These are phyloP conservation scores for Diachasma alloeum DNA, from an alignment of 1,140 invertebrate genomes.

Conservation along the genomic window DNA sequence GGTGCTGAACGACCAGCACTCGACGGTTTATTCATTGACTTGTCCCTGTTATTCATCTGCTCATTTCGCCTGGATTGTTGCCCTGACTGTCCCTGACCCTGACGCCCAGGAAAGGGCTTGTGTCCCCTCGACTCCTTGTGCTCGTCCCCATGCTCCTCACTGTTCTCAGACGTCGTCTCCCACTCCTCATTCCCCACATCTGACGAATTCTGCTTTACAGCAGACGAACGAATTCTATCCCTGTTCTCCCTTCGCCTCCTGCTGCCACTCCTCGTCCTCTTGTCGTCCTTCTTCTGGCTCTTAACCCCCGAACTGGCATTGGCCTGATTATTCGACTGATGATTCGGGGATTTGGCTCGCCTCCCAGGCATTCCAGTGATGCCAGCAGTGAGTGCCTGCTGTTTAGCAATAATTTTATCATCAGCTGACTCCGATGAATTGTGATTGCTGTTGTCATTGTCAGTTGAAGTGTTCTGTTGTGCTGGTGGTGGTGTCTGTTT, in stretches of 20 bases:
- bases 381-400: conserved; percentile 73
- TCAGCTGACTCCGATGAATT: conserved; percentile 63
- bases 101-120: conserved; percentile 47
- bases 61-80: conserved; percentile 44
- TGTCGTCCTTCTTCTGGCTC: conserved; percentile 54
- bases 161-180: conserved; percentile 76
- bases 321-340: conserved; percentile 40
- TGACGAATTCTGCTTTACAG: conserved; percentile 51
- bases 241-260: conserved; percentile 53
- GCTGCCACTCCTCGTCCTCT: conserved; percentile 56
- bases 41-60: conserved; percentile 45
- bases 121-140: conserved; percentile 53
- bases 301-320: conserved; percentile 31
- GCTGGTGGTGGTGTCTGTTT: conserved; percentile 53
- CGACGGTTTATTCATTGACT: conserved; percentile 51
- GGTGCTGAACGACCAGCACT: conserved; percentile 47
- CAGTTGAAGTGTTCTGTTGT: conserved; percentile 44
- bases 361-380: conserved; percentile 69
- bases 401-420: conserved; percentile 76
- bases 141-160: conserved; percentile 66
- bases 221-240: conserved; percentile 48
- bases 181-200: conserved; percentile 71
- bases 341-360: conserved; percentile 55
- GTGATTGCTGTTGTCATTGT: conserved; percentile 60
- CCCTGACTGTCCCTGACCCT: conserved; percentile 30